phyloP scores from a whole-genome alignment of 2,797 vertebrate species.

The Platalea minor region DNA sequence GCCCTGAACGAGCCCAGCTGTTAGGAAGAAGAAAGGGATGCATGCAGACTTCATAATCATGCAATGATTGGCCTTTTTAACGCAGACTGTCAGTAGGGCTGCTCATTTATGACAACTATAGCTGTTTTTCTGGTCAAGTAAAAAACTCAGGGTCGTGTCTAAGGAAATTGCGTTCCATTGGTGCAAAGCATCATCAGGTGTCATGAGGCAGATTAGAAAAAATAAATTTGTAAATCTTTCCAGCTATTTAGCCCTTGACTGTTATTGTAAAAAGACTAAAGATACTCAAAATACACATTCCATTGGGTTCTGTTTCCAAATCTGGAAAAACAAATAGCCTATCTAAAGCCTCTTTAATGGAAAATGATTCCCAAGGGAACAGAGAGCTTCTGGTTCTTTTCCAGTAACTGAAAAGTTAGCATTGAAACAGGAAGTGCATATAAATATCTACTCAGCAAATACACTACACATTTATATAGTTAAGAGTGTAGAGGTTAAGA shows the following conservation, averaged over 20 bases:
- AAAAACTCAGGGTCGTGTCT: background rate
- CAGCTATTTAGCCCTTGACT: background rate
- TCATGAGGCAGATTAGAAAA: slow-evolving; percentile 5
- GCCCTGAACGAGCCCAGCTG: background rate
- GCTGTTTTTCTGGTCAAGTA: background rate
- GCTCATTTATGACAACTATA: background rate
- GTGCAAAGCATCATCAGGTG: background rate
- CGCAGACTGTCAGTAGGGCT: background rate
- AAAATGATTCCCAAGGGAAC: slow-evolving; percentile 63
- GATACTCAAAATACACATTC: slow-evolving; percentile 16
- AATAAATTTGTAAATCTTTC: background rate
- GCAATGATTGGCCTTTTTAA: background rate
- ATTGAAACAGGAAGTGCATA: slow-evolving; percentile 66
- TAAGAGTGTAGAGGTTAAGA: slow-evolving; percentile 62
- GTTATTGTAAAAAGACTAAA: slow-evolving; percentile 8
- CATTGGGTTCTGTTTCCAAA: background rate
- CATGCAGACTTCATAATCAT: background rate
- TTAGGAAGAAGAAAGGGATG: background rate
- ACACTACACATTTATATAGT: slow-evolving; percentile 45
- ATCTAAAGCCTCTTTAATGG: slow-evolving; percentile 35
- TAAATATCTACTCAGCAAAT: slow-evolving; percentile 70
- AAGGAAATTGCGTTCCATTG: background rate
- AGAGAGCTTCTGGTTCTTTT: slow-evolving; percentile 53
- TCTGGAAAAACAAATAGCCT: slow-evolving; percentile 32
- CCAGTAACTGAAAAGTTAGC: slow-evolving; percentile 68